Evolutionary conservation across 2,113 vertebrate genomes (phyloP).

Genomic region (Dolichallabes microphthalmus): DNA sequence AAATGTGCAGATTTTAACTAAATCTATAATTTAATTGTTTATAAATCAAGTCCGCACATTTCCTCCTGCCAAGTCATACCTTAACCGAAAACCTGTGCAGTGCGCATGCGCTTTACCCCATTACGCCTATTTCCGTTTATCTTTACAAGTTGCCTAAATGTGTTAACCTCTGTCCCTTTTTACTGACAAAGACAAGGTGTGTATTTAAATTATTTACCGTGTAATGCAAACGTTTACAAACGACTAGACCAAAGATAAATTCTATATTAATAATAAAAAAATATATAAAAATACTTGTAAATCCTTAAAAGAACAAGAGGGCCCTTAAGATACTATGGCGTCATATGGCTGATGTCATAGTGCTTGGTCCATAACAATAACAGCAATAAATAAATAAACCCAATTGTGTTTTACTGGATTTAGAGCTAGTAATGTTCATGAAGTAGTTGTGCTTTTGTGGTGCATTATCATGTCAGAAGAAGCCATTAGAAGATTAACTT

Average conservation of each 20-base stretch:
- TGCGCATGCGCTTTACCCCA: constrained; percentile 45
- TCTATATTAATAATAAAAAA: no score
- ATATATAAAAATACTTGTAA: no score
- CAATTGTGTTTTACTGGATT: neutral
- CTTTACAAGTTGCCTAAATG: constrained; percentile 21
- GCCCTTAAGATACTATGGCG: no score
- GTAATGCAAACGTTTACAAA: neutral
- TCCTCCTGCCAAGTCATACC: neutral
- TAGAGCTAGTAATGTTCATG: neutral
- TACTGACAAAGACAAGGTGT: neutral
- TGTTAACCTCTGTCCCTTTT: neutral
- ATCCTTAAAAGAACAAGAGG: no score
- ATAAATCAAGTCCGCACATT: neutral
- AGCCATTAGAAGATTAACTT: no score
- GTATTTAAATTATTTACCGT: neutral
- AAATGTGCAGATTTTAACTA: neutral
- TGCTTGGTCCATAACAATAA: neutral
- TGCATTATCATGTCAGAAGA: no score
- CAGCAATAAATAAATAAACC: neutral
- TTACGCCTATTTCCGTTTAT: neutral
- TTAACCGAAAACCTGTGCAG: neutral
- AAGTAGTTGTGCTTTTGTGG: no score
- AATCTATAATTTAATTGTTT: neutral
- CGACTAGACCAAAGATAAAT: neutral
- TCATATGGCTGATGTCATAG: no score